A percentile compares a stretch with the other conserved stretches of the same genome.
Conservation (phyloP, 2,113 vertebrate genomes). For the Myotis davidii region DNA sequence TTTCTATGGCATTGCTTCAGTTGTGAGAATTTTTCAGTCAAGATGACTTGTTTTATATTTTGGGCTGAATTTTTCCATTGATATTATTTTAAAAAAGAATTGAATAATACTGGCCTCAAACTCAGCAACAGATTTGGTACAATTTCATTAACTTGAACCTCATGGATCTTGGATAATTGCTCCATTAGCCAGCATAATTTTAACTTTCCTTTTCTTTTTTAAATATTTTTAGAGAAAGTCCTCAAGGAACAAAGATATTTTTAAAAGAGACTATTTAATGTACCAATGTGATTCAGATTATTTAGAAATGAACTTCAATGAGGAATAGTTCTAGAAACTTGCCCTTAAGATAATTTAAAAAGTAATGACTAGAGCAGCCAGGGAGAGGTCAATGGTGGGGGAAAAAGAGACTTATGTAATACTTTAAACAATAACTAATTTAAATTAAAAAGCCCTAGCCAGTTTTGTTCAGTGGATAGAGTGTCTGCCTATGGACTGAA, state of each 20-base stretch:
- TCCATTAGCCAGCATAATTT: neutral
- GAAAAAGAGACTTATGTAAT: no score
- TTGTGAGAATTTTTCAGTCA: neutral
- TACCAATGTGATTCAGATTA: constrained; percentile 75
- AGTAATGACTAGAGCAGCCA: constrained; percentile 61
- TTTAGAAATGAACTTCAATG: constrained; percentile 78
- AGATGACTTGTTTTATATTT: neutral
- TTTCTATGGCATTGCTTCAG: neutral
- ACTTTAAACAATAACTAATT: no score
- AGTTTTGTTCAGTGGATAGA: no score
- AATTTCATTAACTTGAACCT: neutral
- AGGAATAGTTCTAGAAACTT: constrained; percentile 48
- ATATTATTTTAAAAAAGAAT: neutral
- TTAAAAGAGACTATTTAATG: constrained; percentile 45
- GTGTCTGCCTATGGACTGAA: no score
- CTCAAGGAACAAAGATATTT: constrained; percentile 40
- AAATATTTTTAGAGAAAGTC: neutral
- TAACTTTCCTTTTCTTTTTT: neutral
- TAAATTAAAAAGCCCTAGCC: no score
- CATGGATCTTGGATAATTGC: neutral
- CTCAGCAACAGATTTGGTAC: neutral
- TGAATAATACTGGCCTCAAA: neutral
- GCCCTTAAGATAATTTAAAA: constrained; percentile 64
- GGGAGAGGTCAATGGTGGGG: no score
- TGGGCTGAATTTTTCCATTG: neutral